phyloP scores from a whole-genome alignment of 2,113 vertebrate genomes.

The Sorex araneus region DNA sequence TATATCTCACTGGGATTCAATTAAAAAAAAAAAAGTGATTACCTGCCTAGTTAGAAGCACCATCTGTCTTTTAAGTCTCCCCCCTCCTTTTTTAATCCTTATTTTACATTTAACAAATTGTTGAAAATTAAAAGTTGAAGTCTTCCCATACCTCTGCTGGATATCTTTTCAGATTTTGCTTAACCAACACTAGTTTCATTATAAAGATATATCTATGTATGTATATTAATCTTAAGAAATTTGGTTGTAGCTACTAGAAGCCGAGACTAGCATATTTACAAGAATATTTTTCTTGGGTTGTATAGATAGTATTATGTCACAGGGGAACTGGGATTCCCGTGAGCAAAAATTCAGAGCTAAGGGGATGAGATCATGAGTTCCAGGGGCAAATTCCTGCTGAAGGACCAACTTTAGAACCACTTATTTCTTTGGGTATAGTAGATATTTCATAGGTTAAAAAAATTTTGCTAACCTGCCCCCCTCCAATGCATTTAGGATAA shows the following conservation, averaged over 20 bases:
- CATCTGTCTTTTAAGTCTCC: neutral
- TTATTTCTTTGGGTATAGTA: neutral
- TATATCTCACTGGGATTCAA: too few relatives aligned
- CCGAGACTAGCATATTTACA: neutral
- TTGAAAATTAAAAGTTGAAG: neutral
- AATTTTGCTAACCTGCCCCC: neutral
- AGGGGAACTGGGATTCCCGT: neutral
- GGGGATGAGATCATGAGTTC: neutral
- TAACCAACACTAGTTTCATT: slow-evolving; percentile 17
- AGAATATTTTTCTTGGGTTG: neutral
- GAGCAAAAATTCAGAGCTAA: neutral
- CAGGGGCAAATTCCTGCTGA: neutral
- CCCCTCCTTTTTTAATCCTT: neutral
- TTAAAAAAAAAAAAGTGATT: too few relatives aligned
- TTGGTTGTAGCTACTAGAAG: slow-evolving; percentile 29
- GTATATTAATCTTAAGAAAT: slow-evolving; percentile 34
- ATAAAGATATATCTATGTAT: too few relatives aligned
- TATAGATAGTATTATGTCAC: neutral
- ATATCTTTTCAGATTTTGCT: neutral
- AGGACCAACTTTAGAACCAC: neutral
- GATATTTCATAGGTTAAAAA: neutral
- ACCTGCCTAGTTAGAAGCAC: neutral
- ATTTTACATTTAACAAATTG: neutral
- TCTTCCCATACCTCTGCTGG: neutral
- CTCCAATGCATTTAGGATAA: too few relatives aligned